Conservation (phyloP, 2,113 vertebrate species). For the Ophthalmolycus amberensis region DNA sequence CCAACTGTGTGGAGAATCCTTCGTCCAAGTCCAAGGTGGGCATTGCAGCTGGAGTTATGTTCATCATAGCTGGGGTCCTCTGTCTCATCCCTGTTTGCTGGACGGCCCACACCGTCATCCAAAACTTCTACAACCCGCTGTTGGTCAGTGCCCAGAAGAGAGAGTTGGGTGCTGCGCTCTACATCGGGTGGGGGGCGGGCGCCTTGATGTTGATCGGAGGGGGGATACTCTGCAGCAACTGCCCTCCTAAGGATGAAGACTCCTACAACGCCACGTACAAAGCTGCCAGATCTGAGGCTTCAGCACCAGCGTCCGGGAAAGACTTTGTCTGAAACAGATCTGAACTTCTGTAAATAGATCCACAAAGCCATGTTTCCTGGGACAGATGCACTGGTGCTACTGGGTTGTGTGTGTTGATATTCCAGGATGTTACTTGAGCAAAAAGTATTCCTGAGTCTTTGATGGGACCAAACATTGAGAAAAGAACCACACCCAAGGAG, state of each 20-base stretch:
- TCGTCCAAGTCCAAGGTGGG: conserved; percentile 77
- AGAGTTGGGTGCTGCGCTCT: conserved; percentile 82
- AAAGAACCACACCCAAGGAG: conserved; percentile 52
- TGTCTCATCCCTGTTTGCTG: conserved; percentile 83
- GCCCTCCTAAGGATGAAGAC: conserved; percentile 64
- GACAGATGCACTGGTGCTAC: conserved; percentile 49
- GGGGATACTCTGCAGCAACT: conserved; percentile 81
- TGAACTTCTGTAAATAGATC: background rate
- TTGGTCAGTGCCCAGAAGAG: conserved; percentile 70
- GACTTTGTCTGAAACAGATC: conserved; percentile 72
- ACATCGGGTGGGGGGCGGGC: conserved; percentile 82
- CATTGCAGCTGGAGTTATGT: conserved; percentile 75
- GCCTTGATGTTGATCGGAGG: conserved; percentile 83
- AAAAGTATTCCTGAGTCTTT: conserved; percentile 21
- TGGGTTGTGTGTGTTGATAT: conserved; percentile 16
- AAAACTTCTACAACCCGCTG: conserved; percentile 83
- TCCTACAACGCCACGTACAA: conserved; percentile 74
- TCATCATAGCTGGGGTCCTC: conserved; percentile 78
- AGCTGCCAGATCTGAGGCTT: conserved; percentile 68
- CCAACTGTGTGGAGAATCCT: conserved; percentile 81
- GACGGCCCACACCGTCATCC: conserved; percentile 79
- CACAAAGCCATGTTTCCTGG: conserved; percentile 26
- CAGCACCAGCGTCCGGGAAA: conserved; percentile 68
- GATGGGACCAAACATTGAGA: background rate
- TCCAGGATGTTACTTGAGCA: conserved; percentile 5